Evolutionary conservation across 2,888 invertebrate species (phyloP), one percentile per base, ranked within the genome.

Genomic region (Lochmaea capreae): DNA sequence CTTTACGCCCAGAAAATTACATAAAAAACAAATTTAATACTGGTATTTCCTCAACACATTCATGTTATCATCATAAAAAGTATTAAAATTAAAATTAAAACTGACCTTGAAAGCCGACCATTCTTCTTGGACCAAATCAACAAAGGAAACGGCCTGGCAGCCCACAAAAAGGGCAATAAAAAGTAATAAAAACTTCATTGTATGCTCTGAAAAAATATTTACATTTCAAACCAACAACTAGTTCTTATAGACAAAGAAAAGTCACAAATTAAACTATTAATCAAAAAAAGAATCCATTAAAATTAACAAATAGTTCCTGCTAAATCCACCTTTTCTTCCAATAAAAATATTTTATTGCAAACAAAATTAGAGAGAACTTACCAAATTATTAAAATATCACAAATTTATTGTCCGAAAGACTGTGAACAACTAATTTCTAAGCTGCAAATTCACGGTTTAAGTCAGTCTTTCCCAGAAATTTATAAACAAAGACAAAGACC

Each of bases 101-200:
- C 81, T 80, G 76, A 88, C 88, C 87, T 88, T 88, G 82, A 85
- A 88, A 43, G 86, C 73, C 54, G 78, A 78, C 88, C 88, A 88
- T 86, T 88, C 84, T 85, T 87, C 88, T 71, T 85, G 82, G 12
- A 95, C 89, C 76, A 95, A 89, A 82, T 95, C 94, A 79, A 90
- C 88, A 83, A 93, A 91, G 72, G 93, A 92, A 65, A 95, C 90
- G 5, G 94, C 93, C 67, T 90, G 90, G 46, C 89, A 89, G 49
- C 82, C 82, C 3, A 89, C 88, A 76, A 91, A 90, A 81, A 91
- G 83, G 63, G 87, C 82, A 72, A 86, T 80, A n/a, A 90, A 80
- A 58, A 89, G 74, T 54, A 89, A 42, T 22, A 90, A 69, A 52
- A 87, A 66, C 80, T 87, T 87, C 89, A 89, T 89, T 14, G 26